Evolutionary conservation across 2,797 vertebrate genomes (phyloP).

Genomic region (Poeciliopsis gracilis): DNA sequence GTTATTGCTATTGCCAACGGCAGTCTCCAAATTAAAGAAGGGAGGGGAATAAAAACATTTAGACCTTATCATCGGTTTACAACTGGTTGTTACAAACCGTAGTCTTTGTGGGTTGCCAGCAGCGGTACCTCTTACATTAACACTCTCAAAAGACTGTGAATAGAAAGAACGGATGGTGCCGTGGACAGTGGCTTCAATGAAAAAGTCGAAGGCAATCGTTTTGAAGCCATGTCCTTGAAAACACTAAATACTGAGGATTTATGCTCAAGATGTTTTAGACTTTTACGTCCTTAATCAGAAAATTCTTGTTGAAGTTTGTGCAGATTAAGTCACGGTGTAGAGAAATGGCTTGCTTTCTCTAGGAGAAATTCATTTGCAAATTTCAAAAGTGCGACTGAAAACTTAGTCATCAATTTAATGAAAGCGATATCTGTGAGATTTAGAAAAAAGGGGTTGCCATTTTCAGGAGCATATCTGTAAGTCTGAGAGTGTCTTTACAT

Average conservation of each 20-base stretch:
- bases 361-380: not conserved
- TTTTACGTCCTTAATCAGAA: not conserved
- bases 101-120: slow-evolving; percentile 21
- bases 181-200: not conserved
- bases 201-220: not conserved
- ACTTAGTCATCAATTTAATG: not conserved
- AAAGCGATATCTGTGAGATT: not conserved
- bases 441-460: not conserved
- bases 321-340: not conserved
- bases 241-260: not conserved
- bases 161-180: slow-evolving; percentile 3
- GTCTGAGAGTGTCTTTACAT: not conserved
- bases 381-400: not conserved
- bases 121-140: not conserved
- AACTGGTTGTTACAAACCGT: slow-evolving; percentile 64
- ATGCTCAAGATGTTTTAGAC: not conserved
- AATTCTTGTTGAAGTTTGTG: not conserved
- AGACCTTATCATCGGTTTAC: slow-evolving; percentile 61
- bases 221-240: not conserved
- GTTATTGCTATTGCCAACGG: slow-evolving; percentile 84
- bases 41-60: slow-evolving; percentile 74
- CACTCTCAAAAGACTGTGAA: slow-evolving; percentile 15
- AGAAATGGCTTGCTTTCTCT: not conserved
- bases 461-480: not conserved
- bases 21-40: slow-evolving; percentile 83